phyloP scores from a whole-genome alignment of 2,888 invertebrate genomes.

The Acleris cristana region DNA sequence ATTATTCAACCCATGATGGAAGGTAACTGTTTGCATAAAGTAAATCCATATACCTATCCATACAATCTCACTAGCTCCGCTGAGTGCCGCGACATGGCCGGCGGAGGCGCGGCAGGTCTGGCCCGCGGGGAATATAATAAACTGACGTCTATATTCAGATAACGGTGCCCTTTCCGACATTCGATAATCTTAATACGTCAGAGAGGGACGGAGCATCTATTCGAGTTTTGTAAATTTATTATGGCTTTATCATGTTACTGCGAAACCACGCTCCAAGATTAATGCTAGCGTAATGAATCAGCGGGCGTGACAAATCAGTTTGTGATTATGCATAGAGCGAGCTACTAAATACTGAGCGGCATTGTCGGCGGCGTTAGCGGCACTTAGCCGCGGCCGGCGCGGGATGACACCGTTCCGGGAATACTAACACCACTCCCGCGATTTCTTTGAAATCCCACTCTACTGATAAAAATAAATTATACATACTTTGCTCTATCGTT shows the following conservation, averaged over 20 bases:
- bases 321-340: slow-evolving; percentile 45
- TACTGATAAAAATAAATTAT: too few species aligned
- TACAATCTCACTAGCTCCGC: slow-evolving; percentile 17
- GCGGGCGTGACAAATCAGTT: slow-evolving; percentile 75
- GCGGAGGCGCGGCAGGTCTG: slow-evolving; percentile 25
- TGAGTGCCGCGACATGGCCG: slow-evolving; percentile 22
- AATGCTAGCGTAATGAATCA: slow-evolving; percentile 76
- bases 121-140: slow-evolving; percentile 32
- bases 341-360: slow-evolving; percentile 34
- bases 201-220: slow-evolving; percentile 19
- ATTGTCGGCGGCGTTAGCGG: slow-evolving; percentile 32
- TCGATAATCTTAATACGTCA: slow-evolving; percentile 35
- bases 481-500: too few species aligned
- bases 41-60: background rate
- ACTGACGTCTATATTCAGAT: slow-evolving; percentile 37
- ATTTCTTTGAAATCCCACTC: too few species aligned
- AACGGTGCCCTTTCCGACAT: slow-evolving; percentile 30
- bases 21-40: too few species aligned
- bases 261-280: slow-evolving; percentile 64
- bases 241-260: slow-evolving; percentile 51
- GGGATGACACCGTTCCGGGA: slow-evolving; percentile 26
- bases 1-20: too few species aligned
- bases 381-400: slow-evolving; percentile 24
- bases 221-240: slow-evolving; percentile 36
- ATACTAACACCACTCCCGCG: slow-evolving; percentile 14